Evolutionary conservation across 2,888 invertebrate genomes (phyloP), one percentile per base, ranked within the genome.

Genomic region (Gandaritis pyraliata): DNA sequence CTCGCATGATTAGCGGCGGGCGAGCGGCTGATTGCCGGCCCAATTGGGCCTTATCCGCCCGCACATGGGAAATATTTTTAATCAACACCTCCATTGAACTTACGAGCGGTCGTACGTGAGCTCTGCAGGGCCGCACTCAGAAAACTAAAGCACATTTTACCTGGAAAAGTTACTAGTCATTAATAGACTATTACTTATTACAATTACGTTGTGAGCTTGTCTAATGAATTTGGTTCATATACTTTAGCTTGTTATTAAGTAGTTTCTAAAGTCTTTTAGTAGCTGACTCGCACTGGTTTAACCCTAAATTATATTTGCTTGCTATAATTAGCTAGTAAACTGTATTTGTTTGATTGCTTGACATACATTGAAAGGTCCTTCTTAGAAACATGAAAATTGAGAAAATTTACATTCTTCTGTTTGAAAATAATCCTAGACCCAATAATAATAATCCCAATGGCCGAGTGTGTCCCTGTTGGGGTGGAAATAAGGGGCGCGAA

Each of bases 81-180:
- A 92, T 92, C 93, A 93, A 93, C 92, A 92, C 93, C 92, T 92
- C 92, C 92, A 92, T 92, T 92, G 91, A 92, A 92, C 92, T 93
- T 92, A 92, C 92, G 92, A 92, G 92, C 90, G 89, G 87, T 86
- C 87, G 90, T 91, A 91, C 90, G 92, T 91, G 92, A 90, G 90
- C 89, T 84, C 81, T 61, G 61, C 90, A 87, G 92, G 85, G 81
- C 68, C 79, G 90, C 63, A 89, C 74, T 86, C 55, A 63, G 68
- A 60, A 60, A 58, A 50, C 53, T 59, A 61, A 69, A 61, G 64
- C 64, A 71, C 54, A 56, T 64, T 64, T 58, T 65, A 68, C 64
- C 58, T 58, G 59, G 38, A 60, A 57, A 55, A 52, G 48, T 65
- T 47, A 41, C 10, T 46, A 29, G 54, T 54, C 33, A 29, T 29